Evolutionary conservation across 2,797 vertebrate genomes (phyloP), one percentile per base, ranked within the genome.

Genomic region (Sebastes nivosus): DNA sequence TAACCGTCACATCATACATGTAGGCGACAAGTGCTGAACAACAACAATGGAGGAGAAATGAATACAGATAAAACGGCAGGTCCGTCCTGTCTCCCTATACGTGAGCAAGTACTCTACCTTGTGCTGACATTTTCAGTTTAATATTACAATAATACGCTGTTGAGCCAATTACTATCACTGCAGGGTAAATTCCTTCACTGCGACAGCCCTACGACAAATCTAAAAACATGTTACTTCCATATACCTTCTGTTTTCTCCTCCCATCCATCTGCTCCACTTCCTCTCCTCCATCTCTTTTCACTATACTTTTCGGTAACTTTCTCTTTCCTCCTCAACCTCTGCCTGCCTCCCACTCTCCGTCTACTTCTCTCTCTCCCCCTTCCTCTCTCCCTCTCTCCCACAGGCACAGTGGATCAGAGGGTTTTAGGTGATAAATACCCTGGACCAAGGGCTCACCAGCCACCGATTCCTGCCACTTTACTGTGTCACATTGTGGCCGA

Each of bases 391-490:
- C 65, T 74, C 72, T 30, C 72, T 89, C 90, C 82, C 77, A 80
- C 80, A 74, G 80, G 87, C 84, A 52, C 87, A 80, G 88, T 83
- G 89, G 90, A 90, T 91, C 87, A 86, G 71, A 91, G 83, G 90
- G 86, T 85, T 91, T 93, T 83, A 86, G 91, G 80, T 92, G 89
- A 91, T 91, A 92, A 93, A 93, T 93, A 92, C 89, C 87, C 78
- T 34, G 91, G 91, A 90, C 89, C 89, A 85, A 84, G 85, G 77
- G 84, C 90, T 92, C 90, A 78, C 86, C 86, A 82, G 92, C 83
- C 81, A 80, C 85, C 63, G 68, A 88, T 89, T 90, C 81, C 88
- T 87, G 87, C 82, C 90, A 90, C 92, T 93, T 92, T 87, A 86
- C 92, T 82, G 88, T 89, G 90, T 94, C 91, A 91, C 91, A 89